Conservation (phyloP, 2,888 invertebrate species). For the Exephanes ischioxanthus region DNA sequence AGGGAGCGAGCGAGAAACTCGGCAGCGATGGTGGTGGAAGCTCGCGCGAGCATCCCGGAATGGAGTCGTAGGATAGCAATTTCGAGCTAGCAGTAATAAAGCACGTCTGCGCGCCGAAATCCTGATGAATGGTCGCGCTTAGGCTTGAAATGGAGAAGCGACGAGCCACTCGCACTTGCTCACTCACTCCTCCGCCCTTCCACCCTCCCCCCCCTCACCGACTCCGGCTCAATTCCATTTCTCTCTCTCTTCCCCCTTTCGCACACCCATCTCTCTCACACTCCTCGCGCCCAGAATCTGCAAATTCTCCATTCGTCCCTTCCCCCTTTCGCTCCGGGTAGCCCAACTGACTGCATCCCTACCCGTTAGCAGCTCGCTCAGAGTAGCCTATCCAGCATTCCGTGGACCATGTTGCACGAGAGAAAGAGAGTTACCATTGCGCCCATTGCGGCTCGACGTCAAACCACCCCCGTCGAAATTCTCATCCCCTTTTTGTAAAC, state of each 20-base stretch:
- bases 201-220: slow-evolving; percentile 22
- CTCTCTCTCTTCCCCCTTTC: slow-evolving; percentile 47
- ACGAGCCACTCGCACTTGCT: slow-evolving; percentile 83
- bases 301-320: slow-evolving; percentile 64
- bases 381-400: slow-evolving; percentile 63
- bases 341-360: slow-evolving; percentile 59
- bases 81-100: slow-evolving; percentile 85
- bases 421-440: slow-evolving; percentile 50
- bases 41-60: slow-evolving; percentile 78
- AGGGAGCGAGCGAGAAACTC: slow-evolving; percentile 49
- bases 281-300: slow-evolving; percentile 50
- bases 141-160: slow-evolving; percentile 85
- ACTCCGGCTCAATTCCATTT: slow-evolving; percentile 64
- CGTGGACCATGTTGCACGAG: slow-evolving; percentile 67
- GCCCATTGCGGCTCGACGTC: slow-evolving; percentile 70
- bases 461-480: slow-evolving; percentile 66
- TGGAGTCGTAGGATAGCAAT: slow-evolving; percentile 85
- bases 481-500: slow-evolving; percentile 63
- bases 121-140: slow-evolving; percentile 85
- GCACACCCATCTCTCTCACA: slow-evolving; percentile 28
- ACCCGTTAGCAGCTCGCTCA: slow-evolving; percentile 53
- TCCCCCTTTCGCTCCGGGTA: slow-evolving; percentile 66
- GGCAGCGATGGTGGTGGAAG: slow-evolving; percentile 72
- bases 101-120: slow-evolving; percentile 85
- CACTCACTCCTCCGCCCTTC: slow-evolving; percentile 72